Base-by-base conservation (phyloP, 2,113 vertebrate genomes). In the Callipepla squamata region DNA sequence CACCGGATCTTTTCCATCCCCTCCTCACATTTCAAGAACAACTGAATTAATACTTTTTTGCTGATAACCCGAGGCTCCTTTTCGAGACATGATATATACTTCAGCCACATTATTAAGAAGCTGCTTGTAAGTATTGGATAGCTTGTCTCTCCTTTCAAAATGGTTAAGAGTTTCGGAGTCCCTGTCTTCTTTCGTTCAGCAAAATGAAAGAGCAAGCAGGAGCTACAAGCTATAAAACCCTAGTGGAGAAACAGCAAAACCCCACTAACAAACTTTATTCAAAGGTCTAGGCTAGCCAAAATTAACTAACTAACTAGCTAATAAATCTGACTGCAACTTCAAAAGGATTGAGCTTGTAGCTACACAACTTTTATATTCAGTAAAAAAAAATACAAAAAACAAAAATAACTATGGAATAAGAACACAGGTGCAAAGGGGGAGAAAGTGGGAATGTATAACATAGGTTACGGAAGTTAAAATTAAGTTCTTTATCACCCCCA, bases 161-260 rank as follows among this genome's bases (percentile, higher is more conserved):
- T 16, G 40, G 53, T 4, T 4, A 62, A 32, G n/a, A 74, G 36
- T 9, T 44, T 44, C 42, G 67, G 32, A 32, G 61, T 40, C 50
- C 2, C 1, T 38, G 44, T 9, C 16, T 44, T 13, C 23, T 69
- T 73, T 17, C 30, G 66, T 26, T 63, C 70, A 79, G 10, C 76
- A 62, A 85, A 58, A 78, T 40, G 2, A 30, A 36, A 48, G 36
- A 76, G 28, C 10, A 69, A 12, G 8, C 38, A 68, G 44, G 17
- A 7, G 3, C 13, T 55, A 15, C 0, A 1, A 8, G 7, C 10
- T 51, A 80, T 7, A 38, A 80, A 62, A 68, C 58, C 7, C 16
- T 58, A 1, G 0, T 13, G 26, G 45, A 86, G 6, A 72, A 80
- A 57, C 23, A 47, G 40, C 55, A 38, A 80, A 87, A 70, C 51